These are phyloP conservation scores for Mesorhabditis belari DNA, from an alignment of 2,888 invertebrate genomes.

Conservation along the genomic window DNA sequence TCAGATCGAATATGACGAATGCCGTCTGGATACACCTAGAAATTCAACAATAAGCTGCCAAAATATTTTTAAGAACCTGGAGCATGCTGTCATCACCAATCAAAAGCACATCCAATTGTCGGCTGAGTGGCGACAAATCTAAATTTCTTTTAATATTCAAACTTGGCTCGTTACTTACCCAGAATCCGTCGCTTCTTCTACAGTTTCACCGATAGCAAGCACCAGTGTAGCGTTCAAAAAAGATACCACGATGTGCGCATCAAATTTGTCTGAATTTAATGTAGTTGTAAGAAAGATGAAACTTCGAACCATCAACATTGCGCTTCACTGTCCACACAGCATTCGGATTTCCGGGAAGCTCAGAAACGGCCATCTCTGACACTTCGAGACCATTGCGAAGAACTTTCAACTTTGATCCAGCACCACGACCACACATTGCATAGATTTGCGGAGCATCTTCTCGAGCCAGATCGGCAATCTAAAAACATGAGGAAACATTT, in stretches of 20 bases:
- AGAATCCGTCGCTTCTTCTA: slow-evolving; percentile 99
- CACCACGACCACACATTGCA: slow-evolving; percentile 87
- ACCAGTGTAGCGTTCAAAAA: slow-evolving; percentile 97
- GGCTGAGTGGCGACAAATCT: slow-evolving; percentile 90
- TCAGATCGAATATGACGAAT: slow-evolving; percentile 96
- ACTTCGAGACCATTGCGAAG: slow-evolving; percentile 90
- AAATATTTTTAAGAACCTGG: too few species aligned
- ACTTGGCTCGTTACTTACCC: slow-evolving; percentile 59
- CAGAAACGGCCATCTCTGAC: slow-evolving; percentile 98
- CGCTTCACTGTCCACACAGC: slow-evolving; percentile 98
- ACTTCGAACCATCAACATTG: slow-evolving; percentile 77
- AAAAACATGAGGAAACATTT: not conserved
- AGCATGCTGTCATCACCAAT: slow-evolving; percentile 94
- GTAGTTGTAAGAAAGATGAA: not conserved
- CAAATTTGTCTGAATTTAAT: slow-evolving; percentile 75
- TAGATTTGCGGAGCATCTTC: slow-evolving; percentile 98
- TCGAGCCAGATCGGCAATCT: slow-evolving; percentile 68
- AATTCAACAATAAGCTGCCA: slow-evolving; percentile 4
- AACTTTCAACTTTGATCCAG: slow-evolving; percentile 76
- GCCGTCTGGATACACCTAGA: slow-evolving; percentile 87
- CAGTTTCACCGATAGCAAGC: slow-evolving; percentile 96
- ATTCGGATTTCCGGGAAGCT: slow-evolving; percentile 97
- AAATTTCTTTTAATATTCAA: not conserved
- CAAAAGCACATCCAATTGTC: slow-evolving; percentile 91
- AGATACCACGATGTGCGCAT: slow-evolving; percentile 98